phyloP scores from a whole-genome alignment of 2,888 invertebrate genomes.

The Busseola fusca region DNA sequence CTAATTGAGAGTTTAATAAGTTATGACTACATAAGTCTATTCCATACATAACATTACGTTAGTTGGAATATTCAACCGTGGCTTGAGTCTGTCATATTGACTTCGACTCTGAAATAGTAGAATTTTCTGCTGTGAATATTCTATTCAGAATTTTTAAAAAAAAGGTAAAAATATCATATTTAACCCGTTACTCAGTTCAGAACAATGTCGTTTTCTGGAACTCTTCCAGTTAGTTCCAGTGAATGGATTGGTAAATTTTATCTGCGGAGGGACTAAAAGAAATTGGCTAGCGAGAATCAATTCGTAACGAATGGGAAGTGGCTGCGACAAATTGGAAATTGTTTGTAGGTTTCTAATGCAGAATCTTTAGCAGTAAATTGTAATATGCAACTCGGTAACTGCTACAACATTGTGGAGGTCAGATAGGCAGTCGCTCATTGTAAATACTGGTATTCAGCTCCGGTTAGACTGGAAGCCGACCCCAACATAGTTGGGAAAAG shows the following conservation, averaged over 20 bases:
- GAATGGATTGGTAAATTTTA: conserved; percentile 30
- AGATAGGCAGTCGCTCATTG: too few relatives aligned
- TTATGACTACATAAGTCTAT: not conserved
- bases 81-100: not conserved
- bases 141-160: not conserved
- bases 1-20: conserved; percentile 9
- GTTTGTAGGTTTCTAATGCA: not conserved
- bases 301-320: conserved; percentile 5
- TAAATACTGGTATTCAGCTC: too few relatives aligned
- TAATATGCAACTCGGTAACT: not conserved
- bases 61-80: not conserved
- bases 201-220: conserved; percentile 34
- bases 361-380: not conserved
- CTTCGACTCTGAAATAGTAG: not conserved
- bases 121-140: not conserved
- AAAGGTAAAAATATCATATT: not conserved
- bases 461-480: too few relatives aligned
- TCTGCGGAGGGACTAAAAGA: conserved; percentile 3
- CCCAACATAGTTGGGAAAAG: too few relatives aligned
- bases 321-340: conserved; percentile 8
- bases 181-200: conserved; percentile 8
- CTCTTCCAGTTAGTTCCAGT: conserved; percentile 27
- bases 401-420: too few relatives aligned
- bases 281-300: conserved; percentile 6
- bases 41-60: not conserved